Conservation (phyloP, 2,113 vertebrate species). For the Ceuthmochares aereus region DNA sequence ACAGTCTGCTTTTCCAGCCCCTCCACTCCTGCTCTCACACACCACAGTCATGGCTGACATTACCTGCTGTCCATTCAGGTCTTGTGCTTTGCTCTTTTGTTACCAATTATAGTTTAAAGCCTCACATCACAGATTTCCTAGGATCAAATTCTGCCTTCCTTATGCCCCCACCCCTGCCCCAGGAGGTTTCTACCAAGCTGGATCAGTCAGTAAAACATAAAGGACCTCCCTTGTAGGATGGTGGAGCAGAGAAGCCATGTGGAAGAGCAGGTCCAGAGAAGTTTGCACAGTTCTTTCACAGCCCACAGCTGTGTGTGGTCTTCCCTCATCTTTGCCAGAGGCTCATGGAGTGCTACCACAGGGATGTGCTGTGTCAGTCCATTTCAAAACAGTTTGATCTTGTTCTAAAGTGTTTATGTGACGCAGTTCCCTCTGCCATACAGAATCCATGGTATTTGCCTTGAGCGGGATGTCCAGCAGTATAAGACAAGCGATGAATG, state of each 20-base stretch:
- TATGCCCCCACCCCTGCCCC: fast-evolving
- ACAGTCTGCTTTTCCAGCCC: not conserved
- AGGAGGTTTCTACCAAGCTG: not conserved
- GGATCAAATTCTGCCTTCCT: not conserved
- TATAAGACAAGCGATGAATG: fast-evolving
- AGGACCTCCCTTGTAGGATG: not conserved
- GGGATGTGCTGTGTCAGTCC: fast-evolving
- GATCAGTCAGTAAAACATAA: not conserved
- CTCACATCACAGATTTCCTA: not conserved
- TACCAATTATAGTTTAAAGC: not conserved
- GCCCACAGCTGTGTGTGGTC: fast-evolving
- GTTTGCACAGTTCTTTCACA: not conserved
- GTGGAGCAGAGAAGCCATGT: not conserved
- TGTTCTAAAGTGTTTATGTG: not conserved
- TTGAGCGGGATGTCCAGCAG: not conserved
- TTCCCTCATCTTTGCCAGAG: not conserved
- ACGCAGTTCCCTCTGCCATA: not conserved
- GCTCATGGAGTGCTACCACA: fast-evolving
- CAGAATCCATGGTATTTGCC: not conserved
- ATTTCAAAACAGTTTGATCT: not conserved
- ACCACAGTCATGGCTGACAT: fast-evolving
- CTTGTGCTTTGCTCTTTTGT: not conserved
- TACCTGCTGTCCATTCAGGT: not conserved
- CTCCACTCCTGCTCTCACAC: not conserved
- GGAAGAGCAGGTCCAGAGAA: not conserved